Conservation (phyloP, 2,797 vertebrate genomes). For the Lindbergichthys nudifrons region DNA sequence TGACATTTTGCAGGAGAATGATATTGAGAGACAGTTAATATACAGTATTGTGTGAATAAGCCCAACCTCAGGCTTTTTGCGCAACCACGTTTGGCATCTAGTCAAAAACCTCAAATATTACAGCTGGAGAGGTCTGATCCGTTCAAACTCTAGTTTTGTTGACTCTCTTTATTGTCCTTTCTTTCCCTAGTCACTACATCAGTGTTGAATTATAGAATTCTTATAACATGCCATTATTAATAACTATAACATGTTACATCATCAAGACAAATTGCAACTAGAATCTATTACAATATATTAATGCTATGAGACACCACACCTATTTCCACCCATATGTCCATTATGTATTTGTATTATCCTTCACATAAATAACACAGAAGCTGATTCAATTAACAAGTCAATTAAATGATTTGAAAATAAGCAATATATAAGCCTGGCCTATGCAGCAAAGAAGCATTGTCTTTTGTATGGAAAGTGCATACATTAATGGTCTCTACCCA, state of each 20-base stretch:
- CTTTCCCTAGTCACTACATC: slow-evolving; percentile 13
- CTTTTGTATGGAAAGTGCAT: neutral
- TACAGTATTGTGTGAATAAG: slow-evolving; percentile 43
- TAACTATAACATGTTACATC: neutral
- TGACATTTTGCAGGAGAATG: slow-evolving; percentile 26
- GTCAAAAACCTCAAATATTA: slow-evolving; percentile 55
- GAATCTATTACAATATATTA: neutral
- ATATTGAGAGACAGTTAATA: slow-evolving; percentile 19
- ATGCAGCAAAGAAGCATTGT: neutral
- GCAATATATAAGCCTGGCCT: neutral
- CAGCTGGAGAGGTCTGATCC: slow-evolving; percentile 45
- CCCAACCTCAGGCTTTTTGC: slow-evolving; percentile 32
- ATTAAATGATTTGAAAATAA: neutral
- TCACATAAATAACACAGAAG: neutral
- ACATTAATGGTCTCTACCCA: neutral
- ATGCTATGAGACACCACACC: neutral
- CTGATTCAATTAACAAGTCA: neutral
- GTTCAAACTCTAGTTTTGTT: slow-evolving; percentile 17
- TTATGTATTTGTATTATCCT: neutral
- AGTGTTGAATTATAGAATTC: neutral
- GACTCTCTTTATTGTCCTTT: slow-evolving; percentile 4
- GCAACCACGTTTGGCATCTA: slow-evolving; percentile 44
- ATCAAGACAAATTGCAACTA: neutral
- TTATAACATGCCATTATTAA: neutral
- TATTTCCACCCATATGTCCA: neutral